A percentile compares a stretch with the other conserved stretches of the same genome.
phyloP scores from a whole-genome alignment of 1,140 invertebrate genomes.

The Neodiprion virginianus region DNA sequence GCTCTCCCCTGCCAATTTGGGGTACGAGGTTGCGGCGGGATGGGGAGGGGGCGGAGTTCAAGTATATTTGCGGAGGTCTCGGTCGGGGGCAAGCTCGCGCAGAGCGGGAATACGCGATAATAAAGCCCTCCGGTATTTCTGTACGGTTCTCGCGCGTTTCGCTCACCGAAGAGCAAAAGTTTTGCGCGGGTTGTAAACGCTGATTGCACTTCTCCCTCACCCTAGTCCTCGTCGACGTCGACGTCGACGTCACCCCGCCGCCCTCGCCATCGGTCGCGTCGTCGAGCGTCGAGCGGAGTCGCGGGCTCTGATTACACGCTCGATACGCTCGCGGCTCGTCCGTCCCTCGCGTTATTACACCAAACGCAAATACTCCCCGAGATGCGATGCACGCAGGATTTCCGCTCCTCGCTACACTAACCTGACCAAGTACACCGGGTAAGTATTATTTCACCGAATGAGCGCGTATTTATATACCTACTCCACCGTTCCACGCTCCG shows the following conservation, averaged over 20 bases:
- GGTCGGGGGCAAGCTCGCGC: background rate
- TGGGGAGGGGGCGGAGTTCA: too few relatives aligned
- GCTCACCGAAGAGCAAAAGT: conserved; percentile 37
- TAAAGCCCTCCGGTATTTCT: conserved; percentile 1
- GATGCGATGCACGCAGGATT: conserved; percentile 4
- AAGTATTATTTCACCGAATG: too few relatives aligned
- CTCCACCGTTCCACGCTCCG: too few relatives aligned
- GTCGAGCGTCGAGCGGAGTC: background rate
- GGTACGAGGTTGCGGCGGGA: too few relatives aligned
- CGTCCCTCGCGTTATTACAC: background rate
- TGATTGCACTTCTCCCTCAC: conserved; percentile 43
- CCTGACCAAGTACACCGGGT: too few relatives aligned
- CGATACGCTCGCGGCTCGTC: background rate
- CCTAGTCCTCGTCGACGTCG: background rate
- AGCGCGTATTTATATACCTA: too few relatives aligned
- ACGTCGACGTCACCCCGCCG: background rate
- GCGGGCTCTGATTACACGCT: conserved; percentile 6
- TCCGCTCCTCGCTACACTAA: background rate
- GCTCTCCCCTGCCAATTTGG: background rate
- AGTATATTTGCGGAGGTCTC: background rate
- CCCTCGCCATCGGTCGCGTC: conserved; percentile 1
- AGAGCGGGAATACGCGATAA: background rate
- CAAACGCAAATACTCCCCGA: background rate
- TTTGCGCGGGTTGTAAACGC: conserved; percentile 50
- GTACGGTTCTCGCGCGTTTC: conserved; percentile 14